Base-by-base conservation (phyloP, 2,113 vertebrate genomes). In the Pseudolaguvia tuberculata region DNA sequence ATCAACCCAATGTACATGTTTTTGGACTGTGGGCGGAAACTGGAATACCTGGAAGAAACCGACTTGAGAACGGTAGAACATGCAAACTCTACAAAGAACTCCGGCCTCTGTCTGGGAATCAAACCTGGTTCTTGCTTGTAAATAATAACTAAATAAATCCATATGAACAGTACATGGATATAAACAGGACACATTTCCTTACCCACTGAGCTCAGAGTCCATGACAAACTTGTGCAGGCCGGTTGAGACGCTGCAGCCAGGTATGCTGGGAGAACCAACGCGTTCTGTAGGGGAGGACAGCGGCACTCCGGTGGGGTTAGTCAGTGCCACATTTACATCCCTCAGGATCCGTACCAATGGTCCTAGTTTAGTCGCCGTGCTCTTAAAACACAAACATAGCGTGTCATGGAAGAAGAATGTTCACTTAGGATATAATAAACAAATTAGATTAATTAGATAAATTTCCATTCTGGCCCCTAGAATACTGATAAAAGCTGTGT, bases 341-440 rank as follows among this genome's bases (percentile, higher is more conserved):
- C 95, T 87, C 80, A 98, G 91, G 81, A 99, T 96, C 58, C 96
- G 93, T 55, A 95, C 94, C 83, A 99, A 88, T 12, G 97, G 97
- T 0, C 93, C 92, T 0, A 99, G 92, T 48, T 97, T 98, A 0
- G 90, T 85, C 29, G 94, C 85, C 0, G 90, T 93, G 82, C 83
- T 85, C 94, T 95, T 79, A 67, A 70, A 83, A 79, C 50, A 63
- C 21, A 68, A 12, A 45, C 21, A 59, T 47, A n/a, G 17, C 5
- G 13, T 56, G 25, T 18, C 9, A 35, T 4, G 27, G 9, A 51
- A 23, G 53, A 13, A 23, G 52, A 25, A 50, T 56, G 42, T 20
- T 35, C 31, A 35, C 31, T 4, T 8, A 39, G 29, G 61, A 66
- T 47, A 21, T 42, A 65, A 63, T 21, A n/a, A n/a, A n/a, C n/a